A percentile compares a stretch with the other conserved stretches of the same genome.
Evolutionary conservation across 2,113 vertebrate genomes (phyloP).

Genomic region (Progne subis): DNA sequence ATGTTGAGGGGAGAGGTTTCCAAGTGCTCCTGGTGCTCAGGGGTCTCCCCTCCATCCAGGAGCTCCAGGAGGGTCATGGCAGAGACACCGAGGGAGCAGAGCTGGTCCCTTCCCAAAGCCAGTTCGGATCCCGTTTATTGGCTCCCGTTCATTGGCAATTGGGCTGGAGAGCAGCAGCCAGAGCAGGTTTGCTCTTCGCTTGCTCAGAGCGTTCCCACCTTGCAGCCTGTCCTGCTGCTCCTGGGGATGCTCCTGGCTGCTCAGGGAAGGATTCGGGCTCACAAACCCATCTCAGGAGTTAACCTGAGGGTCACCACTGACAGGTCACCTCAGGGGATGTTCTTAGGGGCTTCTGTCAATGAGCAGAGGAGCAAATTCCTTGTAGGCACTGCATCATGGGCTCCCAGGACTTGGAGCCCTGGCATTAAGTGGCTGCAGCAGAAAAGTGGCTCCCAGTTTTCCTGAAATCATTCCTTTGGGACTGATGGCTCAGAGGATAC

Average conservation of each 20-base stretch:
- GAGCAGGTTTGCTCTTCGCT: not conserved
- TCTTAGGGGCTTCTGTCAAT: not conserved
- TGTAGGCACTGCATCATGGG: accelerated
- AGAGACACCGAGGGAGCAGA: not conserved
- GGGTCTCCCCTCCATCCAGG: not conserved
- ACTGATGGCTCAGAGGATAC: not conserved
- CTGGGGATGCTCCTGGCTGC: not conserved
- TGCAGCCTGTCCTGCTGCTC: not conserved
- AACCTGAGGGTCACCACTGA: not conserved
- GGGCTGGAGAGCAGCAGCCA: not conserved
- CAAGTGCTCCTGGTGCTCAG: not conserved
- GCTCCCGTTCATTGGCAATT: not conserved
- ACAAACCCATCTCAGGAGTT: not conserved
- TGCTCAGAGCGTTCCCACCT: not conserved
- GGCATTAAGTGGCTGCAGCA: not conserved
- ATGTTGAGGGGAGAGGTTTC: not conserved
- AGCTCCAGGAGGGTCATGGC: not conserved
- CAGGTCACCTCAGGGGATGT: not conserved
- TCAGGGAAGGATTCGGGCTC: not conserved
- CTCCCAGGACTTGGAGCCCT: not conserved
- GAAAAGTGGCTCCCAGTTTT: not conserved
- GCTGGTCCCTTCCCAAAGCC: not conserved
- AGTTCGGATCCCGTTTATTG: accelerated
- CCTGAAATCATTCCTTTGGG: not conserved
- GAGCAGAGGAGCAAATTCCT: not conserved